These are phyloP conservation scores for Hemiscyllium ocellatum DNA, from an alignment of 2,113 vertebrate species.

Conservation along the genomic window DNA sequence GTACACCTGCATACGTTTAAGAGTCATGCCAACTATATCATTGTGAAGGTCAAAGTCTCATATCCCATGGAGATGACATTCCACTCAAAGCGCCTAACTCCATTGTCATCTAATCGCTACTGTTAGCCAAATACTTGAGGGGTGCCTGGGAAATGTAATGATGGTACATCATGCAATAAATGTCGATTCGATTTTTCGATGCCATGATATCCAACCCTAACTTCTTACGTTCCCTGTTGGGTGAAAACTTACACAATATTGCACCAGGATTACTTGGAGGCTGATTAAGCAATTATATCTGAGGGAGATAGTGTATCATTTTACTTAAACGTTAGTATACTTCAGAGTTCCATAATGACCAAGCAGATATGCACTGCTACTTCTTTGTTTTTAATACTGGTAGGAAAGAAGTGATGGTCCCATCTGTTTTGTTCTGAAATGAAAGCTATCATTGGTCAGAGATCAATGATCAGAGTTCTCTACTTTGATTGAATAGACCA, in stretches of 20 bases:
- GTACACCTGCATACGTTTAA: too few species aligned
- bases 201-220: too few species aligned
- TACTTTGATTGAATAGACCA: background rate
- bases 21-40: too few species aligned
- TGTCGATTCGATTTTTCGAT: too few species aligned
- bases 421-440: background rate
- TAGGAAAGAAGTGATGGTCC: background rate
- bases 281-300: background rate
- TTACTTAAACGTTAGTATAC: background rate
- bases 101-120: too few species aligned
- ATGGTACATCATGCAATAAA: too few species aligned
- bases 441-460: background rate
- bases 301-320: background rate
- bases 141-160: too few species aligned
- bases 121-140: too few species aligned
- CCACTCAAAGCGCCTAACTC: too few species aligned
- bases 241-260: background rate
- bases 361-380: background rate
- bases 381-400: background rate
- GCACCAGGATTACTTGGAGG: background rate
- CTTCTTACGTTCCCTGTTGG: too few species aligned
- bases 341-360: background rate
- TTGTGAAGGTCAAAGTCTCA: too few species aligned
- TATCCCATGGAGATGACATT: too few species aligned
- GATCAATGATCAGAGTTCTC: background rate